Evolutionary conservation across 2,888 invertebrate species (phyloP).

Genomic region (Galerucella pusilla): DNA sequence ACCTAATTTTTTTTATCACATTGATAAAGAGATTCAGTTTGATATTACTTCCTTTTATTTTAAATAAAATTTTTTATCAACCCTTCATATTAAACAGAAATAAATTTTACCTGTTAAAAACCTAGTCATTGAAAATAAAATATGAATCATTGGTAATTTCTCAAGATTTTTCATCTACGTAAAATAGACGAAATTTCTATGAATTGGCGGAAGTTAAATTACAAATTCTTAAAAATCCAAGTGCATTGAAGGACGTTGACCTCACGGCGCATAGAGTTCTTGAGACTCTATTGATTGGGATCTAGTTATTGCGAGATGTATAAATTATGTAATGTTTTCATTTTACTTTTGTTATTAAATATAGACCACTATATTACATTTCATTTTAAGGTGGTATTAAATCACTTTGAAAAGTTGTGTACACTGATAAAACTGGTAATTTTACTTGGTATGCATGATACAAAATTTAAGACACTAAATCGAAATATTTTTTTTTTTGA

Average conservation of each 20-base stretch:
- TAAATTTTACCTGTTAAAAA: neutral
- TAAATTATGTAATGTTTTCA: neutral
- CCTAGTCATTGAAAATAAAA: neutral
- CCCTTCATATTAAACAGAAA: neutral
- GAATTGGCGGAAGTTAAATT: neutral
- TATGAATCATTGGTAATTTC: neutral
- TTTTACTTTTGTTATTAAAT: neutral
- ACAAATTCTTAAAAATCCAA: conserved; percentile 16
- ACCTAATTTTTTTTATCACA: neutral
- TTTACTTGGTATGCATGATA: neutral
- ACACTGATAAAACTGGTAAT: neutral
- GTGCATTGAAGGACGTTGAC: conserved; percentile 44
- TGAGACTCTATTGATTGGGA: conserved; percentile 26
- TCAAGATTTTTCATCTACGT: neutral
- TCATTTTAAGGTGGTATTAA: too few relatives aligned
- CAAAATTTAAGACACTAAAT: conserved; percentile 18
- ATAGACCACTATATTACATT: neutral
- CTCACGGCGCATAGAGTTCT: conserved; percentile 24
- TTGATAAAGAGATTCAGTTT: neutral
- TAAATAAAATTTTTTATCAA: neutral
- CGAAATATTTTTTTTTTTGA: conserved; percentile 23
- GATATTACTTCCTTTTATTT: neutral
- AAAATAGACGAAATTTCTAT: neutral
- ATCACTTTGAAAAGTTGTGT: neutral
- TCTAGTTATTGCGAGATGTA: neutral